A percentile compares a stretch with the other conserved stretches of the same genome.
Evolutionary conservation across 2,797 vertebrate genomes (phyloP).

Genomic region (Enteromius radiatus): DNA sequence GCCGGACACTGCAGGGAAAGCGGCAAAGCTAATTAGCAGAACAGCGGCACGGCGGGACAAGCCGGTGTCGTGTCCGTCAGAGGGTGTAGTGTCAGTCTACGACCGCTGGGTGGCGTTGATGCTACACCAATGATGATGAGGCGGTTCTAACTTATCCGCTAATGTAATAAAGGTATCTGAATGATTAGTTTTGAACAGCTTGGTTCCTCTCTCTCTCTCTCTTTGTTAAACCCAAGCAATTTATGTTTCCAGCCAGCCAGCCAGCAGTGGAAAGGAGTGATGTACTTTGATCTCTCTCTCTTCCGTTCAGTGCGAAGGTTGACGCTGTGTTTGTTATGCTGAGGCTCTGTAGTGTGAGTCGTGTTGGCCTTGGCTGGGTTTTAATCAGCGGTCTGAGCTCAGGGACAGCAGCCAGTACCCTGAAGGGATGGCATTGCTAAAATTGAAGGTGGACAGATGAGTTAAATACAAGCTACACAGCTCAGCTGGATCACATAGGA

Average conservation of each 20-base stretch:
- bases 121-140: constrained; percentile 34
- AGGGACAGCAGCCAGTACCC: constrained; percentile 48
- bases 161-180: constrained; percentile 28
- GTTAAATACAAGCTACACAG: constrained; percentile 53
- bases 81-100: not conserved
- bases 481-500: constrained; percentile 41
- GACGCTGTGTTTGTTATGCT: constrained; percentile 40
- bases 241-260: constrained; percentile 52
- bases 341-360: constrained; percentile 16
- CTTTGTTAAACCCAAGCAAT: constrained; percentile 49
- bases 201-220: constrained; percentile 12
- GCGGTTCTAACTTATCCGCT: not conserved
- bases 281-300: constrained; percentile 56
- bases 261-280: constrained; percentile 51
- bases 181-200: constrained; percentile 48
- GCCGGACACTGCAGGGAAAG: constrained; percentile 43
- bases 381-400: constrained; percentile 52
- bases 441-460: constrained; percentile 57
- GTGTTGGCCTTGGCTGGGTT: constrained; percentile 49
- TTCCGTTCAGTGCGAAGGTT: constrained; percentile 35
- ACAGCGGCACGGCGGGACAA: constrained; percentile 26
- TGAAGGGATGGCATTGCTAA: constrained; percentile 47
- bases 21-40: constrained; percentile 53
- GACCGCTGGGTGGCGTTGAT: constrained; percentile 57
- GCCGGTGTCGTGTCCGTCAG: not conserved